These are phyloP conservation scores for Tetragnatha montana DNA, from an alignment of 2,888 invertebrate species.

Conservation along the genomic window DNA sequence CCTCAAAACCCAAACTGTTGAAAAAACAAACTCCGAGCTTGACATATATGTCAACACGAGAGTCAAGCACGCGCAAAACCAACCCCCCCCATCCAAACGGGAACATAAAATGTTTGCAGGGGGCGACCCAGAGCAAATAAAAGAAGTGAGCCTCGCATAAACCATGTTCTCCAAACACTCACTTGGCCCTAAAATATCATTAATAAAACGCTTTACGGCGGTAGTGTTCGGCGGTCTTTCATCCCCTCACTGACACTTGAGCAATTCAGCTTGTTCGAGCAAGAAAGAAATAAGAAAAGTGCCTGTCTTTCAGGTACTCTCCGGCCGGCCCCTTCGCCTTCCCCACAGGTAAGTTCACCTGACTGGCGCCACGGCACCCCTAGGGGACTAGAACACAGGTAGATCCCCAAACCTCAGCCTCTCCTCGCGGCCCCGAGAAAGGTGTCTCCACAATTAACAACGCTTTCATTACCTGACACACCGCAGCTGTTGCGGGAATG, in stretches of 20 bases:
- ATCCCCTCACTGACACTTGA: constrained; percentile 12
- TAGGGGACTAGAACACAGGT: not conserved
- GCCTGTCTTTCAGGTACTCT: not conserved
- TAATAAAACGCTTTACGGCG: constrained; percentile 7
- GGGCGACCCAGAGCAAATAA: too few relatives aligned
- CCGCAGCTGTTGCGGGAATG: not conserved
- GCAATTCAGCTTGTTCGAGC: not conserved
- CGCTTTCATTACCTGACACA: not conserved
- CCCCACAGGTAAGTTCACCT: constrained; percentile 11
- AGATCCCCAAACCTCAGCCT: constrained; percentile 24
- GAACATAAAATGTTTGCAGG: too few relatives aligned
- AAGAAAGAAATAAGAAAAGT: not conserved
- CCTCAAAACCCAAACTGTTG: too few relatives aligned
- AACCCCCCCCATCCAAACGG: too few relatives aligned
- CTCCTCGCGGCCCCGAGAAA: not conserved
- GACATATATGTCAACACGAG: too few relatives aligned
- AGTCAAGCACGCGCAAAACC: too few relatives aligned
- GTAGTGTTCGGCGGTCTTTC: constrained; percentile 2
- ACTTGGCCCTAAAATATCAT: not conserved
- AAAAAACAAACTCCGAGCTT: too few relatives aligned
- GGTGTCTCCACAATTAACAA: constrained; percentile 40
- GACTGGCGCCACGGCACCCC: constrained; percentile 44
- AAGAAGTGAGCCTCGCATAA: not conserved
- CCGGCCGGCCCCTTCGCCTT: constrained; percentile 17
- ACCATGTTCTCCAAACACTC: not conserved